Evolutionary conservation across 2,113 vertebrate species (phyloP), one percentile per base, ranked within the genome.

Genomic region (Pseudorectes ferrugineus): DNA sequence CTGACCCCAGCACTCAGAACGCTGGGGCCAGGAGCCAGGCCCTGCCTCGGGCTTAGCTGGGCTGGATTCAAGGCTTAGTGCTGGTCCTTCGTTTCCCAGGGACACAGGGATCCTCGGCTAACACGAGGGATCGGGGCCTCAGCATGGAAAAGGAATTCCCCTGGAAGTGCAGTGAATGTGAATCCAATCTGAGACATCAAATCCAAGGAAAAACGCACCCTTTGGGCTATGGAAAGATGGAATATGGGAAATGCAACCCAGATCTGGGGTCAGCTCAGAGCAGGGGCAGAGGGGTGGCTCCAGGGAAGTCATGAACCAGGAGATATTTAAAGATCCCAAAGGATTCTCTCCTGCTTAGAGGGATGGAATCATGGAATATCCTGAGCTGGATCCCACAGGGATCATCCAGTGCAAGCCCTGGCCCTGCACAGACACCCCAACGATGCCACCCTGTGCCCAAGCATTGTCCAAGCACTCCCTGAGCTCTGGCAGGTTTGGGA

Each of bases 1-100:
- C 42, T 26, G 81, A 52, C 18, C n/a, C 43, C 63, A 31, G 35
- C 67, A 3, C 22, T 19, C 4, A 1, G 12, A 52, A n/a, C 0
- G 0, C 46, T 10, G 62, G 26, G 45, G 57, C 65, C 0, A 0
- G n/a, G 6, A 79, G 68, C 75, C 63, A 43, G 52, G 40, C 7
- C 3, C 49, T 19, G 68, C 54, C 77, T 54, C 10, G 1, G 54
- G 46, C 29, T 67, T 11, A 59, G 25, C 70, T 82, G 25, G 91
- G 40, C 36, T n/a, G 43, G 14, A 9, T 3, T 54, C 48, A 43
- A 21, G 57, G 57, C 38, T 42, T 24, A 74, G 48, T 1, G 10
- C 73, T 38, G 26, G 2, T 12, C 24, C 17, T 40, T 33, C 10
- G 54, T 17, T 45, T 66, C 20, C 61, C 31, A n/a, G 70, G 80